Percentiles rank a stretch among this genome's conserved stretches.
Conservation (phyloP, 2,888 invertebrate species). For the Zelleria hepariella region DNA sequence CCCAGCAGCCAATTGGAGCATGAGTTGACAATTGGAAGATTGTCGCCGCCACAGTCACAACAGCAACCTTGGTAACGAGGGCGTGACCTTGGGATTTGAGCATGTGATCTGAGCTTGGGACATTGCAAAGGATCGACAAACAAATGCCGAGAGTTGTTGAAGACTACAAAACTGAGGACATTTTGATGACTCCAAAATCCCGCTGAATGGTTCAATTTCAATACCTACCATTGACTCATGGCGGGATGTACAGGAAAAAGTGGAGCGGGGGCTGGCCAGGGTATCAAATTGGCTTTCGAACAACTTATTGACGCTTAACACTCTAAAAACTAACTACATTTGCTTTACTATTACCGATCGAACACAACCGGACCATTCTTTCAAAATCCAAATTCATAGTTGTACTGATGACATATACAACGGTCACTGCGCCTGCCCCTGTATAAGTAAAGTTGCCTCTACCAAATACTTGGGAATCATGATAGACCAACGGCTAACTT, state of each 20-base stretch:
- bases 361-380: neutral
- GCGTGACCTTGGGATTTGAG: neutral
- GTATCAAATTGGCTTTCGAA: neutral
- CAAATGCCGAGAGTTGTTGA: too few relatives aligned
- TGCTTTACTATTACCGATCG: neutral
- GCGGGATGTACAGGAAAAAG: too few relatives aligned
- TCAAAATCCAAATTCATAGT: too few relatives aligned
- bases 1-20: neutral
- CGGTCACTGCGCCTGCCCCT: neutral
- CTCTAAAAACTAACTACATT: neutral
- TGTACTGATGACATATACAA: too few relatives aligned
- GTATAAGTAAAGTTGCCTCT: neutral
- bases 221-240: too few relatives aligned
- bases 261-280: too few relatives aligned
- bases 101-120: too few relatives aligned
- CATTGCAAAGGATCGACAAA: too few relatives aligned
- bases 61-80: neutral
- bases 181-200: too few relatives aligned
- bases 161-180: too few relatives aligned
- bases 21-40: neutral
- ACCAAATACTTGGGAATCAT: conserved; percentile 1
- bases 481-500: neutral
- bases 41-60: neutral
- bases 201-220: too few relatives aligned
- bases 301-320: neutral